Conservation (phyloP, 2,797 vertebrate species). For the Channallabes apus region DNA sequence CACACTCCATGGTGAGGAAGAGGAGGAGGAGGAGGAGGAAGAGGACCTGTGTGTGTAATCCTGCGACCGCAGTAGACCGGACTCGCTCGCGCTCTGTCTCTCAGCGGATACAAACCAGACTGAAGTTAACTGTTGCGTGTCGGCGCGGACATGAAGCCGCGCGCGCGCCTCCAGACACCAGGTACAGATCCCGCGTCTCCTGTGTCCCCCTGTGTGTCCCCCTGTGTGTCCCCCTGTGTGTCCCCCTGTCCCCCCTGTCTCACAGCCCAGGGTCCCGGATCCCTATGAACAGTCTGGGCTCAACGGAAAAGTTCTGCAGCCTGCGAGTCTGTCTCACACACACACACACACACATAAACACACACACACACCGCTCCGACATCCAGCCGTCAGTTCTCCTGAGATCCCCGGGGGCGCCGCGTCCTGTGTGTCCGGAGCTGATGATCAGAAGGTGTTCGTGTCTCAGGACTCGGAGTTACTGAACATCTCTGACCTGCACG, state of each 20-base stretch:
- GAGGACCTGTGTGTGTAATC: slow-evolving; percentile 16
- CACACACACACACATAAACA: not conserved
- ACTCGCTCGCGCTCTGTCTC: not conserved
- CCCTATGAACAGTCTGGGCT: not conserved
- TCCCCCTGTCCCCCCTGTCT: too few species aligned
- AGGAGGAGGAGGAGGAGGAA: too few species aligned
- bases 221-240: too few species aligned
- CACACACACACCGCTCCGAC: not conserved
- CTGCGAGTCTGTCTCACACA: not conserved
- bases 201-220: too few species aligned
- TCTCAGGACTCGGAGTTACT: too few species aligned
- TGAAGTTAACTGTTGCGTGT: not conserved
- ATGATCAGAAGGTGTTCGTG: too few species aligned
- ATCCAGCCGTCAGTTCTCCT: not conserved
- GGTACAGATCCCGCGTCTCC: not conserved
- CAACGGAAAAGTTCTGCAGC: not conserved
- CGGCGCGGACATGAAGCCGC: slow-evolving; percentile 14
- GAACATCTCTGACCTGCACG: not conserved
- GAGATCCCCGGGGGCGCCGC: slow-evolving; percentile 5
- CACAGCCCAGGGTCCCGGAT: not conserved
- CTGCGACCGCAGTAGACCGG: not conserved
- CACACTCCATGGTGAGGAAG: not conserved
- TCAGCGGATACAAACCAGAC: not conserved
- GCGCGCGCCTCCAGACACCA: not conserved
- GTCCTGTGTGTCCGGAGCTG: too few species aligned